phyloP scores from a whole-genome alignment of 2,797 vertebrate genomes.

The Anguilla pacifica region DNA sequence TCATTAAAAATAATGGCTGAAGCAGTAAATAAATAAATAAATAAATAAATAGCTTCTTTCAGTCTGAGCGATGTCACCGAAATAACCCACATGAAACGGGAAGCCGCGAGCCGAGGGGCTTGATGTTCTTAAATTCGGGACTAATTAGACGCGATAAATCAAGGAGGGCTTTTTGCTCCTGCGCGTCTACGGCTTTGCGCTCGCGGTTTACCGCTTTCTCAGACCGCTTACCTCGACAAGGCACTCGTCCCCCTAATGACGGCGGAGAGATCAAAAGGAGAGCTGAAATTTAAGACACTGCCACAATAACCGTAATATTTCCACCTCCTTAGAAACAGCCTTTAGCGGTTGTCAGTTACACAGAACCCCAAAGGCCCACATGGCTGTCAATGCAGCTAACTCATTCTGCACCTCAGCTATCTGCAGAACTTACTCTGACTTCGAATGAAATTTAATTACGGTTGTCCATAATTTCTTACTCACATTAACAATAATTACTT shows the following conservation, averaged over 20 bases:
- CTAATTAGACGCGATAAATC: constrained; percentile 22
- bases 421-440: background rate
- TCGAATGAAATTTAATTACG: background rate
- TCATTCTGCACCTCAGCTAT: background rate
- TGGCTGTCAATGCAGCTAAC: background rate
- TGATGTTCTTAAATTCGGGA: background rate
- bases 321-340: background rate
- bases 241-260: constrained; percentile 13
- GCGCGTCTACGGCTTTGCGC: background rate
- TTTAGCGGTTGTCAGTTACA: background rate
- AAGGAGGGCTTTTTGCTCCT: background rate
- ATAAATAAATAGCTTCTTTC: background rate
- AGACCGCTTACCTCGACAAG: constrained; percentile 29
- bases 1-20: constrained; percentile 62
- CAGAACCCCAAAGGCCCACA: background rate
- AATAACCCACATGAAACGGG: background rate
- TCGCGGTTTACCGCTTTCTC: background rate
- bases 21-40: constrained; percentile 12
- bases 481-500: background rate
- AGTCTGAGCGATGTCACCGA: background rate
- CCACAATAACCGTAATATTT: background rate
- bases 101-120: background rate
- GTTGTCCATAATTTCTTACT: background rate
- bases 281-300: background rate
- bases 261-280: background rate